Evolutionary conservation across 2,113 vertebrate species (phyloP), one percentile per base, ranked within the genome.

Genomic region (Sinocyclocheilus anophthalmus): DNA sequence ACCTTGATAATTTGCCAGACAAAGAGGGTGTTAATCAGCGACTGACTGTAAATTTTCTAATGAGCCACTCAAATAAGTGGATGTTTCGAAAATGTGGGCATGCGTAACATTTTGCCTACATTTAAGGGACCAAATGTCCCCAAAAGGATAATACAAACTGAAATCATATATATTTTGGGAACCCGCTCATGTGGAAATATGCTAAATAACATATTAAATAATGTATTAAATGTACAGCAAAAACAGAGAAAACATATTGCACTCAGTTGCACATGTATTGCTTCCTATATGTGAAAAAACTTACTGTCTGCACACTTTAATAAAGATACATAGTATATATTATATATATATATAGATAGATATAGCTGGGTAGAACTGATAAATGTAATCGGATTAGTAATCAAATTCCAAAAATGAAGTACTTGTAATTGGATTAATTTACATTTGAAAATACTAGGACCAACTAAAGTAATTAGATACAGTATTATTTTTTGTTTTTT

Each of bases 1-100:
- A 89, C 63, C 85, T 89, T 69, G 77, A 53, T 85, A 73, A 89
- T 87, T 84, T 55, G 53, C 59, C 50, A 63, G 63, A 79, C 30
- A 83, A 87, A 83, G 61, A 53, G 13, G 39, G 70, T 22, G 76
- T 82, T 76, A 87, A 83, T 86, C 85, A 61, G 30, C 13, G 3
- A 22, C 9, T 83, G 39, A 42, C 39, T 14, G 45, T 20, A 24
- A 61, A 65, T 72, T 42, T 81, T 63, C 69, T 76, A 69, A 86
- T 81, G 61, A 80, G 70, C 53, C 48, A 20, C 55, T 61, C 57
- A 53, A 72, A 76, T 61, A 69, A 75, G 42, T 83, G 70, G 37
- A n/a, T 61, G n/a, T 75, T 39, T 59, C 13, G 69, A 70, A 83
- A 67, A 30, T 61, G 48, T 53, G 22, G 42, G 65, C 61, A 6